Base-by-base conservation (phyloP, 2,888 invertebrate species). In the Abrostola triplasia region DNA sequence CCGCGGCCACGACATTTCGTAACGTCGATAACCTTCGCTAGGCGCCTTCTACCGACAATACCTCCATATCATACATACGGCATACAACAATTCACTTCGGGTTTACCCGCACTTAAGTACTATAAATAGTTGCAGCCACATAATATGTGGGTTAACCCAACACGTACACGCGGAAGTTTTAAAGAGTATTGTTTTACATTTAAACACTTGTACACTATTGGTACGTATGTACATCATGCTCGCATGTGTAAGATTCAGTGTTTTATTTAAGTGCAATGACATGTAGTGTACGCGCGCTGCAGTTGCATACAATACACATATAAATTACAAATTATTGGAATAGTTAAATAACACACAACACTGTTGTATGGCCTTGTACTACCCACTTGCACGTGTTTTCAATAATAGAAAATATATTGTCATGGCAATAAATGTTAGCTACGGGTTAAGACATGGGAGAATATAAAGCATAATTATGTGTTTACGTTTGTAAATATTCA, bases 1-100 rank as follows among this genome's bases (percentile, higher is more conserved):
- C 88, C 88, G 80, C 71, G 81, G 80, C 79, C 84, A 84, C 88
- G 87, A 89, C 90, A 88, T 90, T 90, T 88, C 82, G 86, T 88
- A 80, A 81, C 84, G 87, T 86, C 89, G 83, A 85, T 88, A 88
- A 88, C 89, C 89, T 90, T 88, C 79, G 78, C 77, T 78, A 85
- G 84, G 88, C 87, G 86, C 88, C 88, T 86, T 81, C 68, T 65
- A 65, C 53, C 60, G 70, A 62, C 70, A 66, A 68, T 74, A 70
- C 57, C 59, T 58, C 65, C 51, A 52, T 72, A 73, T 44, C 51
- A 68, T 49, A 72, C 63, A 44, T 47, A 66, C 53, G 58, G 51
- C 8, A 40, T 47, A 41, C n/a, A 64, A 63, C 37, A 41, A 53
- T 54, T 62, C 55, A 66, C 54, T 60, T 48, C 42, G 59, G 51